Conservation (phyloP, 1,140 invertebrate species). For the Babylonia areolata region DNA sequence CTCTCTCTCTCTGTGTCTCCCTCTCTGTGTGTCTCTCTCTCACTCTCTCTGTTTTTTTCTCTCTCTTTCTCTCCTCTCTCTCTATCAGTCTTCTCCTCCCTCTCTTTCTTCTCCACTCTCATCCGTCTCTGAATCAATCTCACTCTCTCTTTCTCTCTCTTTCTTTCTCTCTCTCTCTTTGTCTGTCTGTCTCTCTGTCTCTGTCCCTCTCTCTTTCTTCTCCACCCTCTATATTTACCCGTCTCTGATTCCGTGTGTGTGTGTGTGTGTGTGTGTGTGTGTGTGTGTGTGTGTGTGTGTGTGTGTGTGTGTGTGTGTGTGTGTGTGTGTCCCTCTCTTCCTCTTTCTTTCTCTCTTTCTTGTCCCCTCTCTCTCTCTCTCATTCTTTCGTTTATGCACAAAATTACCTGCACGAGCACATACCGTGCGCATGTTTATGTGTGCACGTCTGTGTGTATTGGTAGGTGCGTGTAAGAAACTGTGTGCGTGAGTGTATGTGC, state of each 20-base stretch:
- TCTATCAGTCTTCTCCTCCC: no score
- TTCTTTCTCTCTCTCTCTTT: neutral
- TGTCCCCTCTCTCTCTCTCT: no score
- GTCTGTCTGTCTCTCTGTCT: no score
- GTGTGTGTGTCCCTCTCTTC: no score
- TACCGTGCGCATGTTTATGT: no score
- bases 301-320: slow-evolving; percentile 1
- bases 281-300: slow-evolving; percentile 2
- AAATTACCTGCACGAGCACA: no score
- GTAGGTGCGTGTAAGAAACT: no score
- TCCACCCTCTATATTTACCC: neutral
- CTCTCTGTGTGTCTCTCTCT: neutral
- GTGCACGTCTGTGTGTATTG: no score
- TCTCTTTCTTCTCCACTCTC: slow-evolving; percentile 4
- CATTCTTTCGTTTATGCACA: no score
- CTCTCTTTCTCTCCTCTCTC: neutral
- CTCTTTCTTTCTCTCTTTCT: no score
- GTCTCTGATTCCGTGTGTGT: slow-evolving; percentile 19
- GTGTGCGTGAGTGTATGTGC: no score
- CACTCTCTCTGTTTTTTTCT: neutral
- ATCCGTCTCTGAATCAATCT: neutral
- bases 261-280: slow-evolving; percentile 9
- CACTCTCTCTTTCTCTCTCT: slow-evolving; percentile 1
- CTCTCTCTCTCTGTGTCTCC: slow-evolving; percentile 11
- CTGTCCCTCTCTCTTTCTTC: no score